Percentiles rank a stretch among this genome's conserved stretches.
Conservation (phyloP, 2,797 vertebrate species). For the Bradypodion pumilum region DNA sequence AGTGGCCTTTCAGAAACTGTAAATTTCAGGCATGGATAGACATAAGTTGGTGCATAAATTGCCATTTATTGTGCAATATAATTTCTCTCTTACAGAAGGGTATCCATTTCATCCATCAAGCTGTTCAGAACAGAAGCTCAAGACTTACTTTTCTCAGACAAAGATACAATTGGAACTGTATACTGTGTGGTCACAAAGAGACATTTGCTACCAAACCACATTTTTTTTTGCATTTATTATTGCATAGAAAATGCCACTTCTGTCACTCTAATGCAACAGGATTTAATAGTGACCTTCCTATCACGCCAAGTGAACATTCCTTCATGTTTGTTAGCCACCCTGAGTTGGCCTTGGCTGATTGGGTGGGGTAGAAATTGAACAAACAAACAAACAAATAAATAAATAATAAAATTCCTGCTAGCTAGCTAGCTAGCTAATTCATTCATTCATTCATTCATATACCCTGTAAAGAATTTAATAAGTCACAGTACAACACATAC, state of each 20-base stretch:
- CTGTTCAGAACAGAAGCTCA: accelerated
- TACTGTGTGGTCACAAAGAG: accelerated
- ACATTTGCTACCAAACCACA: background rate
- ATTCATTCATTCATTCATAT: too few species aligned
- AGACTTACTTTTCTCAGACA: background rate
- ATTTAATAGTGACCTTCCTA: background rate
- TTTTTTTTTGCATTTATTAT: background rate
- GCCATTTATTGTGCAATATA: background rate
- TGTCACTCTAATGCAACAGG: background rate
- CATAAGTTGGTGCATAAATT: background rate
- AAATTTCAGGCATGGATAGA: conserved; percentile 30
- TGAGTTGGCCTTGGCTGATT: too few species aligned
- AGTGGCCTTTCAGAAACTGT: background rate
- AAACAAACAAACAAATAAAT: too few species aligned
- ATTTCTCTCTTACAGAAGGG: background rate
- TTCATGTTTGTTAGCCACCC: too few species aligned
- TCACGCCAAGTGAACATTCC: background rate
- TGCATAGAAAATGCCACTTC: background rate
- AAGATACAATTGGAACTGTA: accelerated
- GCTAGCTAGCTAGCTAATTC: too few species aligned
- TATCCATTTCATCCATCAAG: accelerated
- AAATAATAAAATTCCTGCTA: too few species aligned
- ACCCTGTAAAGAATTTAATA: background rate
- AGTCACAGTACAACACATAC: background rate
- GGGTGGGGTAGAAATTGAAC: too few species aligned